Conservation (phyloP, 2,797 vertebrate species). For the Darevskia nairensis region DNA sequence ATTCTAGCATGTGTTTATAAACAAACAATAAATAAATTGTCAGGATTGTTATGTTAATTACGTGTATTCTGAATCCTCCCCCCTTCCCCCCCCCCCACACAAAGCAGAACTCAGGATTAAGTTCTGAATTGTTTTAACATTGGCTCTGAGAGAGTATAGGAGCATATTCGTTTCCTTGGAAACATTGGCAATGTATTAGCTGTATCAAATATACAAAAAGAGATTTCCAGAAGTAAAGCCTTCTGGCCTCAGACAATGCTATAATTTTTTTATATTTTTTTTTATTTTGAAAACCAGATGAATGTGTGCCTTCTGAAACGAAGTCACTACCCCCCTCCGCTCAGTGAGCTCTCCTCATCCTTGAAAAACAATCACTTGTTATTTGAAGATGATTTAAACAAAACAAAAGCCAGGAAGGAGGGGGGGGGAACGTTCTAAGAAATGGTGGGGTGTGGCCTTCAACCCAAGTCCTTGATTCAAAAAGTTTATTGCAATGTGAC, state of each 20-base stretch:
- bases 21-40: conserved; percentile 45
- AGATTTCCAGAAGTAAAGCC: conserved; percentile 70
- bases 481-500: conserved; percentile 54
- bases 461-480: conserved; percentile 49
- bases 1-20: conserved; percentile 44
- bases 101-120: conserved; percentile 71
- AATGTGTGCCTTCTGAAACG: neutral
- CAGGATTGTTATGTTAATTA: conserved; percentile 55
- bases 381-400: conserved; percentile 40
- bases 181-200: conserved; percentile 76
- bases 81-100: conserved; percentile 24
- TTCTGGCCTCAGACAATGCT: conserved; percentile 59
- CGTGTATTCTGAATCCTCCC: conserved; percentile 48
- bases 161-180: conserved; percentile 79
- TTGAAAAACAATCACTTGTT: conserved; percentile 9
- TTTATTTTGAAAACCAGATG: conserved; percentile 43
- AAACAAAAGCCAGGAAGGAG: conserved; percentile 24
- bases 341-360: conserved; percentile 12
- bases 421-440: too few species aligned
- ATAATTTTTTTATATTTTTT: conserved; percentile 18
- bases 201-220: conserved; percentile 76
- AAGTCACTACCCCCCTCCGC: neutral
- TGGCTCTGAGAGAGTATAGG: conserved; percentile 72
- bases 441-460: neutral
- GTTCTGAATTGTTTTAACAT: conserved; percentile 75